Percentiles rank a stretch among this genome's conserved stretches.
phyloP scores from a whole-genome alignment of 1,140 invertebrate genomes.

The Anoplophora glabripennis region DNA sequence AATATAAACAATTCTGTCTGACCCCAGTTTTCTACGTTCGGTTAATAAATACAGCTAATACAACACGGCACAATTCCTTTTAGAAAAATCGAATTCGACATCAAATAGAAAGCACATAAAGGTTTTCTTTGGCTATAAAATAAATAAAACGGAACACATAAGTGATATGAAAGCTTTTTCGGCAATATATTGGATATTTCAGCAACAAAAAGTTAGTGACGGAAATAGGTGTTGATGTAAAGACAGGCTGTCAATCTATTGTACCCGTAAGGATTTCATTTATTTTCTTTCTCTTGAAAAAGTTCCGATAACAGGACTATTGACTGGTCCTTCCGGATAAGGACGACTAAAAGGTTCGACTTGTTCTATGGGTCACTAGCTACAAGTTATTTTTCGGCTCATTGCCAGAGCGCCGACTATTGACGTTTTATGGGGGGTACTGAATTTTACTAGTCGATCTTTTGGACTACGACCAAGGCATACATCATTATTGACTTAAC shows the following conservation, averaged over 20 bases:
- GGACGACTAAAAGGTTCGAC: conserved; percentile 20
- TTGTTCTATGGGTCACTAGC: conserved; percentile 24
- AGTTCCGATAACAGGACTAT: conserved; percentile 36
- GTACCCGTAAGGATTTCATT: conserved; percentile 35
- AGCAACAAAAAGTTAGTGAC: conserved; percentile 8
- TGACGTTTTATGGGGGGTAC: conserved; percentile 1
- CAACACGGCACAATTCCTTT: no score
- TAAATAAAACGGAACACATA: conserved; percentile 1
- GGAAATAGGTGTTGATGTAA: conserved; percentile 27
- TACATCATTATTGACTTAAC: no score
- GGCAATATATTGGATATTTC: conserved; percentile 14
- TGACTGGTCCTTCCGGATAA: conserved; percentile 33
- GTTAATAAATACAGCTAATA: no score
- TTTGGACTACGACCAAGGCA: no score
- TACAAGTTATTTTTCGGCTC: conserved; percentile 25
- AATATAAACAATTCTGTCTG: no score
- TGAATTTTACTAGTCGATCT: neutral
- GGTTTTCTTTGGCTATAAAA: conserved; percentile 1
- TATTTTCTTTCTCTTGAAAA: conserved; percentile 31
- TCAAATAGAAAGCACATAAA: conserved; percentile 4
- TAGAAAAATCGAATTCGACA: neutral
- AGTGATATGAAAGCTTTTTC: conserved; percentile 9
- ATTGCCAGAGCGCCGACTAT: conserved; percentile 7
- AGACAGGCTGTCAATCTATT: conserved; percentile 30
- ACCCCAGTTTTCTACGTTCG: no score